Percentiles rank a stretch among this genome's conserved stretches.
phyloP scores from a whole-genome alignment of 2,113 vertebrate species.

The Callorhinus ursinus region DNA sequence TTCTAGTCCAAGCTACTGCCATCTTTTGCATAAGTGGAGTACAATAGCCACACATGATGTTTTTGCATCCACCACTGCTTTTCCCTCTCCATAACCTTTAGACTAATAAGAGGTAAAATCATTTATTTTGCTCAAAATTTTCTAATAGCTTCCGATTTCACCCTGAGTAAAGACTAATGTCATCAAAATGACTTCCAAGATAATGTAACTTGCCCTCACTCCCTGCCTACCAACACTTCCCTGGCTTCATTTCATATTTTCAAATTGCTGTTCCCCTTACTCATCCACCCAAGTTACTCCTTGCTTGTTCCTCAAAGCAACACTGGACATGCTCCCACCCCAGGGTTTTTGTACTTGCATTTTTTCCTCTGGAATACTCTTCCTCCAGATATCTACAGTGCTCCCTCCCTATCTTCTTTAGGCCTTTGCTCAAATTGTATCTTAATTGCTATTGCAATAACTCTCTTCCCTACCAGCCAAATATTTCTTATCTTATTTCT shows the following conservation, averaged over 20 bases:
- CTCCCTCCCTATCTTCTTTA: not conserved
- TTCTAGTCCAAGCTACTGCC: not conserved
- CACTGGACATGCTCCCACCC: not conserved
- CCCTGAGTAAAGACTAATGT: not conserved
- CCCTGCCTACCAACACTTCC: not conserved
- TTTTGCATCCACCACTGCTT: not conserved
- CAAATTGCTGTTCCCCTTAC: not conserved
- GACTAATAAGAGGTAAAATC: not conserved
- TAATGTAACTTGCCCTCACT: not conserved
- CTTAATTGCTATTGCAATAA: not conserved
- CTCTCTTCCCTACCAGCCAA: not conserved
- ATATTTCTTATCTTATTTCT: not conserved
- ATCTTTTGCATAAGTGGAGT: not conserved
- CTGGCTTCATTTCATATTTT: not conserved
- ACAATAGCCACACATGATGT: not conserved
- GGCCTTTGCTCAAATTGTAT: not conserved
- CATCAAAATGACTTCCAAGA: not conserved
- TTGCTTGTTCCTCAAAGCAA: not conserved
- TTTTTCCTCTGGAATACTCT: not conserved
- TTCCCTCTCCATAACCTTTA: not conserved
- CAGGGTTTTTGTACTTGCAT: not conserved
- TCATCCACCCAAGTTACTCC: not conserved
- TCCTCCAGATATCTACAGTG: fast-evolving
- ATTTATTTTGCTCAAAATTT: not conserved
- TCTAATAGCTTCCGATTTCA: no score